Evolutionary conservation across 1,140 invertebrate genomes (phyloP), one percentile per base, ranked within the genome.

Genomic region (Vollenhovia emeryi): DNA sequence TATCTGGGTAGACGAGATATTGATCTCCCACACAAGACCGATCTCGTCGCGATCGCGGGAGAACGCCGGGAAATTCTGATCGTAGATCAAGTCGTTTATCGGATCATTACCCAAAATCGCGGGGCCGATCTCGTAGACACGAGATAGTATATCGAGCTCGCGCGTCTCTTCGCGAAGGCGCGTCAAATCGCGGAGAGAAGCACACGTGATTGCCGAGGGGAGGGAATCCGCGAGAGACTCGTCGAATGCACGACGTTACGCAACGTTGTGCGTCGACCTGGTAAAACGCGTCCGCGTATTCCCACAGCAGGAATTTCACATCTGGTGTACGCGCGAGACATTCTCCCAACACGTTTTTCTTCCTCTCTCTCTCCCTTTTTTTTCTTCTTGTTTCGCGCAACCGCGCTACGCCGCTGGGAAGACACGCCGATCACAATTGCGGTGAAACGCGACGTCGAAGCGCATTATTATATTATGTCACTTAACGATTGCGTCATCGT

Each of bases 71-170:
- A 21, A 21, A 55, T 9, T 73, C 15, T 30, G 13, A 75, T 40
- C 33, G 21, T 74, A 36, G n/a, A 75, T 15, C 24, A n/a, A n/a
- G 55, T 62, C 27, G 15, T 79, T 68, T 8, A 9, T 50, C 59
- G 59, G 15, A 3, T 79, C 75, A 40, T 79, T 52, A 52, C 15
- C 13, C 30, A 60, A 89, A 86, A 89, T 80, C 84, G 89, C n/a
- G n/a, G n/a, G n/a, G n/a, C n/a, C n/a, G n/a, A n/a, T n/a, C n/a
- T n/a, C n/a, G n/a, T n/a, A n/a, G n/a, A n/a, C n/a, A n/a, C n/a
- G n/a, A n/a, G n/a, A n/a, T n/a, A n/a, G n/a, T n/a, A n/a, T n/a
- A n/a, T n/a, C n/a, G n/a, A n/a, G n/a, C n/a, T n/a, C n/a, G n/a
- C n/a, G n/a, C n/a, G n/a, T n/a, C n/a, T 73, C 27, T 50, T 59